Evolutionary conservation across 2,113 vertebrate species (phyloP), one percentile per base, ranked within the genome.

Genomic region (Nothoprocta pentlandii): DNA sequence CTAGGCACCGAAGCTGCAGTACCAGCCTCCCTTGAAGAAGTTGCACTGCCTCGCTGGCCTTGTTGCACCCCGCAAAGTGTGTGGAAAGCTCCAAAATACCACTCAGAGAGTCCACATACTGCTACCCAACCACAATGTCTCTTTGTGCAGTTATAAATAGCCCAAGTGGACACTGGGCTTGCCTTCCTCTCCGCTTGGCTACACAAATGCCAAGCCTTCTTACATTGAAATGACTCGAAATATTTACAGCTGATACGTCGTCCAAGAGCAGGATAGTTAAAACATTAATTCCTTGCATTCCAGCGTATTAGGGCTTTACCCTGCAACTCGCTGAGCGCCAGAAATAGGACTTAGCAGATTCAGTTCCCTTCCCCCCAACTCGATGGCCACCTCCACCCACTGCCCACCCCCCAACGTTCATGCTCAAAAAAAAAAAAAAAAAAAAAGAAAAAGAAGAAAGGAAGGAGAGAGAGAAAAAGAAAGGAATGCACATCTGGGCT

Each of bases 401-500:
- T 8, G 26, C 67, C 63, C 42, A 42, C 74, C 6, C 75, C 75
- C 54, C 28, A 94, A 83, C 39, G 16, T 73, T 74, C 90, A 85
- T 89, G 49, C 88, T 96, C 96, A 84, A 58, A 67, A 92, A 39
- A 44, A 15, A 15, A 44, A 44, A 44, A 44, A 42, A 42, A 64
- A 46, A 71, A 74, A 82, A 81, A 51, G 46, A 30, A 32, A 64
- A 69, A 56, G 66, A 76, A 69, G 51, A 54, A 84, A n/a, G 2
- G 32, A 94, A 78, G 53, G 96, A 80, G 75, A 44, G 75, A 58
- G 85, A 94, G 91, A 95, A 94, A 87, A 80, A 97, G 97, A 95
- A 95, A 97, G 82, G 95, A 97, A 97, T 98, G 97, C 97, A 98
- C 98, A 98, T 99, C 98, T 99, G 98, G 98, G 98, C 98, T 98